Conservation (phyloP, 2,888 invertebrate genomes). For the Trichogramma evanescens region DNA sequence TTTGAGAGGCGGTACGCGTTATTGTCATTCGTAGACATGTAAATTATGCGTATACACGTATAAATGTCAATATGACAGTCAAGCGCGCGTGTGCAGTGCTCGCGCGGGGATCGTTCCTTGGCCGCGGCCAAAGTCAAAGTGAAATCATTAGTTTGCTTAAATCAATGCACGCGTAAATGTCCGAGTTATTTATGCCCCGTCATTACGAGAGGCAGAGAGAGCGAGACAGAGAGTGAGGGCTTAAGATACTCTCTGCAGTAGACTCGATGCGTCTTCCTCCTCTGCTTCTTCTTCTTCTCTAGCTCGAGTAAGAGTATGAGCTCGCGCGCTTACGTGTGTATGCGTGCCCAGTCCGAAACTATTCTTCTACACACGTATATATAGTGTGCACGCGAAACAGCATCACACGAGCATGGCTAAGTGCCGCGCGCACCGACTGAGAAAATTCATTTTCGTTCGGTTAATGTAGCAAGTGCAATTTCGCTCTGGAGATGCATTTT, state of each 20-base stretch:
- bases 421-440: conserved; percentile 6
- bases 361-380: too few species aligned
- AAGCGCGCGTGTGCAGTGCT: conserved; percentile 27
- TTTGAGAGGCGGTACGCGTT: conserved; percentile 24
- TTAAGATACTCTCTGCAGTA: conserved; percentile 27
- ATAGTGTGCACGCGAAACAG: too few species aligned
- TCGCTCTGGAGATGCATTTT: conserved; percentile 11
- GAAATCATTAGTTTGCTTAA: conserved; percentile 49
- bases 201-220: conserved; percentile 36
- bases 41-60: conserved; percentile 42
- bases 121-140: conserved; percentile 44
- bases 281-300: background rate
- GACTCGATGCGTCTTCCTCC: conserved; percentile 17
- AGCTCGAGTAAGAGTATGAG: background rate
- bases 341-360: too few species aligned
- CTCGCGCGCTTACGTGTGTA: background rate
- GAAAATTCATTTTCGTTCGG: conserved; percentile 12
- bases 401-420: too few species aligned
- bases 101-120: conserved; percentile 19
- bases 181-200: conserved; percentile 47
- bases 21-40: conserved; percentile 45
- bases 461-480: conserved; percentile 11
- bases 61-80: conserved; percentile 46
- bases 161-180: conserved; percentile 49
- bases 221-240: too few species aligned